Percentiles rank a stretch among this genome's conserved stretches.
Conservation (phyloP, 2,888 invertebrate species). For the Mesochorus sp. region DNA sequence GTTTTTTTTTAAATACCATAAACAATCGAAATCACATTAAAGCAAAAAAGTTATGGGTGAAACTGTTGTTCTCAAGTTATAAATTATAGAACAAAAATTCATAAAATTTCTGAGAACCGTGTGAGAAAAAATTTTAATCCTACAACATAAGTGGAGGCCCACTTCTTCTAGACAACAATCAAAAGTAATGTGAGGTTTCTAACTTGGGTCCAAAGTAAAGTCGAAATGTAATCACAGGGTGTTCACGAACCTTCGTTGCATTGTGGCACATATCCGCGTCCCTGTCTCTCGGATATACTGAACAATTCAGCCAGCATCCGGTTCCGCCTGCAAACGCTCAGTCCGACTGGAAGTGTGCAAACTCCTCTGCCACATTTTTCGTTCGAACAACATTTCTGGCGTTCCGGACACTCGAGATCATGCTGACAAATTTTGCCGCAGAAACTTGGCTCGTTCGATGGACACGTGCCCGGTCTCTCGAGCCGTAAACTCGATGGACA, state of each 20-base stretch:
- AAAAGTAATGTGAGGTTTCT: too few species aligned
- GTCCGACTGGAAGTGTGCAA: conserved; percentile 89
- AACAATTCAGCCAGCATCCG: conserved; percentile 90
- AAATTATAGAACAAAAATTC: too few species aligned
- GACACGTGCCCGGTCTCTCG: conserved; percentile 91
- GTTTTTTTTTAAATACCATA: too few species aligned
- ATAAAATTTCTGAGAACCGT: too few species aligned
- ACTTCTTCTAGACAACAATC: too few species aligned
- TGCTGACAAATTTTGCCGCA: conserved; percentile 88
- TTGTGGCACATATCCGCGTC: conserved; percentile 92
- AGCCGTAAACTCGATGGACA: conserved; percentile 91
- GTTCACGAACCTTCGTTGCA: conserved; percentile 83
- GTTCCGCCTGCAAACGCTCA: conserved; percentile 88
- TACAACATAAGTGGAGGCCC: too few species aligned
- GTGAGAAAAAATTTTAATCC: too few species aligned
- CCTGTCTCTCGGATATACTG: conserved; percentile 90
- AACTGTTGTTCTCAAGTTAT: too few species aligned
- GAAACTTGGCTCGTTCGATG: conserved; percentile 82
- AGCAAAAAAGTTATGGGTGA: too few species aligned
- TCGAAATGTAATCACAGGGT: neutral
- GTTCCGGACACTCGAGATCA: conserved; percentile 91
- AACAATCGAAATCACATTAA: too few species aligned
- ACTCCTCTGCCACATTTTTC: conserved; percentile 87
- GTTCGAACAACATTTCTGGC: conserved; percentile 91
- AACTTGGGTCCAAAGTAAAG: too few species aligned